Evolutionary conservation across 1,140 invertebrate genomes (phyloP).

Genomic region (Mya arenaria): DNA sequence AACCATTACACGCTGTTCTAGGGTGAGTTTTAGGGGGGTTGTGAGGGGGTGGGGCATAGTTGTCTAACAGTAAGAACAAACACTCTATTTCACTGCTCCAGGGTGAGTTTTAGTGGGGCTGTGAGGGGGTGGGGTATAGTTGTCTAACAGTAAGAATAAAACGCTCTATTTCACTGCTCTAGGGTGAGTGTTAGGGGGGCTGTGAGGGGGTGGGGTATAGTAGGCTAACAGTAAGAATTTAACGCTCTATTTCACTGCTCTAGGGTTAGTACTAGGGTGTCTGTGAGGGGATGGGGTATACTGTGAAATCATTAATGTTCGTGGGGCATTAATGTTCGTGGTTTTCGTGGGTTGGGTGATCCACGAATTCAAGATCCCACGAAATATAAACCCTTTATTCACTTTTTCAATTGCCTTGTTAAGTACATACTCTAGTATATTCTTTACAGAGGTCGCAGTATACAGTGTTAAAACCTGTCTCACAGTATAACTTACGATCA

Average conservation of each 20-base stretch:
- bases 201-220: no score
- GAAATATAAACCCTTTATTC: no score
- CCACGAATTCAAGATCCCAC: no score
- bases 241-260: slow-evolving; percentile 98
- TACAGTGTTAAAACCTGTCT: no score
- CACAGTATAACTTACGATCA: no score
- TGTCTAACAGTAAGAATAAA: slow-evolving; percentile 98
- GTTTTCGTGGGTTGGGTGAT: no score
- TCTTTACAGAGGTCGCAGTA: no score
- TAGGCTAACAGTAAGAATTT: slow-evolving; percentile 99
- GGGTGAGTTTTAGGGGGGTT: slow-evolving; percentile 79
- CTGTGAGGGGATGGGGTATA: slow-evolving; percentile 96
- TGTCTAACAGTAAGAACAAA: slow-evolving; percentile 99
- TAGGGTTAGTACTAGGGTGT: slow-evolving; percentile 98
- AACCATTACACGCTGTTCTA: slow-evolving; percentile 87
- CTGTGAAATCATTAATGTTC: no score
- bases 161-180: slow-evolving; percentile 87
- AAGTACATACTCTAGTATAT: no score
- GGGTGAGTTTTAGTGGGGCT: slow-evolving; percentile 98
- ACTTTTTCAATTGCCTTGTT: no score
- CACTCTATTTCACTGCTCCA: slow-evolving; percentile 98
- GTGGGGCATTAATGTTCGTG: no score
- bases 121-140: slow-evolving; percentile 94
- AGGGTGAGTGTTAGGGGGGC: slow-evolving; percentile 80
- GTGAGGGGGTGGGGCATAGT: no score